Evolutionary conservation across 2,888 invertebrate species (phyloP), one percentile per base, ranked within the genome.

Genomic region (Macrophya annulata): DNA sequence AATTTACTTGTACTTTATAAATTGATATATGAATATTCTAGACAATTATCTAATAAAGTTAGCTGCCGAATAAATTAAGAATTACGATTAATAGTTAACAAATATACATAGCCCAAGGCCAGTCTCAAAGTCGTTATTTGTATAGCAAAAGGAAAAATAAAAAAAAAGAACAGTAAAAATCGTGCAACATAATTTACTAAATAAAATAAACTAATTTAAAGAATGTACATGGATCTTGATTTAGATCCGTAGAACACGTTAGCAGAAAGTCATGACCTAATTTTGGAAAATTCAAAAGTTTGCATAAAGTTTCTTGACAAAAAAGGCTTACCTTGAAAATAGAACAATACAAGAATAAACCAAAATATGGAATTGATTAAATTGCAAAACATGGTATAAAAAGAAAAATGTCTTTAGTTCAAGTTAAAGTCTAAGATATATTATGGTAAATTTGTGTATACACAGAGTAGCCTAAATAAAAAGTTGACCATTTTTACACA

Each of bases 21-120:
- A 37, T 31, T 43, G 68, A 68, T 83, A 65, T 71, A 81, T n/a
- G n/a, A n/a, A n/a, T 81, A 83, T 48, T 51, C 83, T 83, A 68
- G 25, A 68, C n/a, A 59, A 83, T 48, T 48, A 81, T 51, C 81
- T 62, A 68, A 68, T 68, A 71, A 82, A 74, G 77, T 87, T 77
- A 87, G 85, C 86, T 86, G 87, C 87, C 86, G 81, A 87, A 86
- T 87, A 86, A 87, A 87, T 87, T 79, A 85, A 79, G 51, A 51
- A 77, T 85, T 85, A 85, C 72, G 77, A 84, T 76, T 77, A 83
- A 74, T 79, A 86, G 82, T 68, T 86, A 79, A 86, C 68, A 87
- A 59, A 85, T 83, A 79, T 86, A 85, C 72, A 87, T 87, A 85
- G 84, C 87, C 62, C 82, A 85, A 76, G 86, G 85, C 85, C 85